Percentiles rank a stretch among this genome's conserved stretches.
Conservation (phyloP, 2,888 invertebrate genomes). For the Lamellibrachia columna region DNA sequence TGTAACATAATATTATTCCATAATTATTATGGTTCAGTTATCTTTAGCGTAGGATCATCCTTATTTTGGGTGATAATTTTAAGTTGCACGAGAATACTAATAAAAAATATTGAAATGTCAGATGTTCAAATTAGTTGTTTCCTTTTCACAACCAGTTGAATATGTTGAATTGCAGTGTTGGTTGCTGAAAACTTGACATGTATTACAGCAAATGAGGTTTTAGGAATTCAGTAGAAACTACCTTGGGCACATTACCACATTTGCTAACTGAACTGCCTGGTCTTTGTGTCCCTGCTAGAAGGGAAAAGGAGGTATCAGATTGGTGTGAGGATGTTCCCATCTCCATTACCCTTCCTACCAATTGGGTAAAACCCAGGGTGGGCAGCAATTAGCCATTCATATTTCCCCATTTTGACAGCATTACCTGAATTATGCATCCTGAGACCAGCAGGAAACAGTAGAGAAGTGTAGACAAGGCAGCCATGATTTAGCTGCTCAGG, state of each 20-base stretch:
- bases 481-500: neutral
- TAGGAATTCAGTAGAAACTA: too few species aligned
- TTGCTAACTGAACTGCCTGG: neutral
- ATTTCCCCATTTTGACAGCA: neutral
- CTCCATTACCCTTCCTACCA: neutral
- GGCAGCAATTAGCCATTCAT: neutral
- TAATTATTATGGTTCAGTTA: neutral
- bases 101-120: neutral
- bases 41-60: neutral
- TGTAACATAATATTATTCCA: neutral
- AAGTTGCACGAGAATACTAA: neutral
- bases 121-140: neutral
- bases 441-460: slow-evolving; percentile 16
- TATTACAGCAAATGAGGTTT: neutral
- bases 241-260: too few species aligned
- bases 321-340: neutral
- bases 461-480: neutral
- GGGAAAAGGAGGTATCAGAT: neutral
- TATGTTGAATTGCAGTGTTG: neutral
- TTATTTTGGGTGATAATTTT: neutral
- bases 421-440: slow-evolving; percentile 5
- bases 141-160: neutral
- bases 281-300: neutral
- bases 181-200: neutral
- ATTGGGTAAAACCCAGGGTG: neutral